Percentiles rank a stretch among this genome's conserved stretches.
Conservation (phyloP, 1,140 invertebrate genomes). For the Berghia stephanieae region DNA sequence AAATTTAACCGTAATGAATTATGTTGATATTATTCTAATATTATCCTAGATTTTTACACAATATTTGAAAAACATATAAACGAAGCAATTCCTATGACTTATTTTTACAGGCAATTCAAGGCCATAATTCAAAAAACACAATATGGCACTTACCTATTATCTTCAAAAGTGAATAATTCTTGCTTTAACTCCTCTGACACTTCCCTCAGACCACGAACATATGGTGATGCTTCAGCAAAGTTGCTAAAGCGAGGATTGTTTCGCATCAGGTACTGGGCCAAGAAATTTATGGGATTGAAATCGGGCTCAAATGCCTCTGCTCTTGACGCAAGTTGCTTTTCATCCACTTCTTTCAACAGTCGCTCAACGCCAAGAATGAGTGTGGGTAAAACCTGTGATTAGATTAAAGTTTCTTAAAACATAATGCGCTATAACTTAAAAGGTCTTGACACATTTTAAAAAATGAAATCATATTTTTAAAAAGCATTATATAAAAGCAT, state of each 20-base stretch:
- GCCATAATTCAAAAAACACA: too few species aligned
- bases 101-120: too few species aligned
- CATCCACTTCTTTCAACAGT: conserved; percentile 63
- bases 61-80: too few species aligned
- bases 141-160: too few species aligned
- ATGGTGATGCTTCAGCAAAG: conserved; percentile 64
- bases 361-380: conserved; percentile 66
- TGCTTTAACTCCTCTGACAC: conserved; percentile 60
- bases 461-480: too few species aligned
- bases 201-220: conserved; percentile 62
- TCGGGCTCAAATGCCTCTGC: conserved; percentile 51
- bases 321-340: conserved; percentile 49
- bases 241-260: conserved; percentile 67
- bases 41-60: too few species aligned
- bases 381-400: conserved; percentile 60
- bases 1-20: too few species aligned
- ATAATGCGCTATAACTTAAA: too few species aligned
- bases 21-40: too few species aligned
- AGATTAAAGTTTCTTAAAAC: neutral
- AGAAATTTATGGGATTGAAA: conserved; percentile 67
- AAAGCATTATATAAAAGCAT: too few species aligned
- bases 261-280: conserved; percentile 67
- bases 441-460: too few species aligned
- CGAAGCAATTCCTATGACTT: too few species aligned
- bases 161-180: conserved; percentile 63